Base-by-base conservation (phyloP, 2,888 invertebrate genomes). In the Fabriciana adippe region DNA sequence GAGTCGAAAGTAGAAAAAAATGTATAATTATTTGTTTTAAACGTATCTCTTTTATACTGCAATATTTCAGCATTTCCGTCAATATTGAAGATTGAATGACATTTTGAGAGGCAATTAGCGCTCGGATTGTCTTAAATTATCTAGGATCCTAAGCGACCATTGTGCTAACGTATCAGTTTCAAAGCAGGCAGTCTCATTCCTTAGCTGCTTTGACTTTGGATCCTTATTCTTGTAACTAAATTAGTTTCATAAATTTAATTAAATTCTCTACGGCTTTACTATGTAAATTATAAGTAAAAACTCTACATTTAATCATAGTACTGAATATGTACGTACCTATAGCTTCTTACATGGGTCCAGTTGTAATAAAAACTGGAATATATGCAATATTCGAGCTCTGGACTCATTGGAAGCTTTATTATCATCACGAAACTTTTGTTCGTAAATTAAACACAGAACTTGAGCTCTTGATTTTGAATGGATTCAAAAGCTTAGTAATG, bases 151-250 rank as follows among this genome's bases (percentile, higher is more conserved):
- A 55, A 67, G 13, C 15, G 60, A 16, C 55, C 51, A 55, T 68
- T 68, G 68, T 64, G 55, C 18, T 47, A 48, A 47, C 6, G 18
- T 67, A 67, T 67, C 57, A 48, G 53, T 31, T 67, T 54, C 59
- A 67, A 55, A 64, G 55, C 56, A n/a, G 41, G 50, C 56, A 35
- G 31, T 16, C 31, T 31, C 50, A 18, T 51, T 53, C 45, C 45
- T 41, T 41, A 41, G 15, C n/a, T 45, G 11, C 15, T 47, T 26
- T 47, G n/a, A 21, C 41, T 45, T 45, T 47, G 15, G 47, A 57
- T 21, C 45, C 15, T 18, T 21, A 14, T 57, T 47, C 4, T 47
- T 47, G 15, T 21, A 45, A 5, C n/a, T 45, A 56, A 55, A 55
- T 55, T 51, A 53, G 21, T 53, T 13, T 18, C 18, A 11, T 21